Evolutionary conservation across 1,140 invertebrate genomes (phyloP).

Genomic region (Belonocnema kinseyi): DNA sequence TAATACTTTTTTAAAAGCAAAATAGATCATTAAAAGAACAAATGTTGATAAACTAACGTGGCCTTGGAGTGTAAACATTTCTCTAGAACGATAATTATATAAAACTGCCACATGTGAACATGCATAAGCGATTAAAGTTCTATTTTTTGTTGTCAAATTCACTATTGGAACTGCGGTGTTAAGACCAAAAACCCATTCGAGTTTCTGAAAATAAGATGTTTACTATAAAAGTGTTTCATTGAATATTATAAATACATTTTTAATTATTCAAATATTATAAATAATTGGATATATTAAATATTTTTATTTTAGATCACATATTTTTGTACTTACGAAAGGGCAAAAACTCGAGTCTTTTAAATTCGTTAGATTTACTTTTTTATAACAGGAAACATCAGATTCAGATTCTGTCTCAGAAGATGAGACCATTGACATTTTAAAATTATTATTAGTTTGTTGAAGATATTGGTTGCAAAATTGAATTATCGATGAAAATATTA

Average conservation of each 20-base stretch:
- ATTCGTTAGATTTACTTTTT: not conserved
- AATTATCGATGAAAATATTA: too few relatives aligned
- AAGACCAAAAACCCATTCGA: conserved; percentile 78
- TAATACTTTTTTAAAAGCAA: conserved; percentile 36
- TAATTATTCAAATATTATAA: not conserved
- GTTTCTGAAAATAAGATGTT: conserved; percentile 57
- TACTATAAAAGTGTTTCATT: too few relatives aligned
- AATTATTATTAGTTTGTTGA: too few relatives aligned
- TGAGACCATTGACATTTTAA: too few relatives aligned
- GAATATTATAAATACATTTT: too few relatives aligned
- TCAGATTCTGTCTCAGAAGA: too few relatives aligned
- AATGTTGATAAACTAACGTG: conserved; percentile 73
- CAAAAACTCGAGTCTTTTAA: not conserved
- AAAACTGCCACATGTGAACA: conserved; percentile 75
- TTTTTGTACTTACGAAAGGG: not conserved
- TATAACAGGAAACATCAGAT: too few relatives aligned
- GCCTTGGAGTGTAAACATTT: conserved; percentile 77
- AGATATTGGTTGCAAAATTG: too few relatives aligned
- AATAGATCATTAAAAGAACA: conserved; percentile 4
- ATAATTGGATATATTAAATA: not conserved
- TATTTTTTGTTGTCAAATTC: conserved; percentile 73
- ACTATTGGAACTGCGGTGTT: conserved; percentile 74
- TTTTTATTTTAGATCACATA: not conserved
- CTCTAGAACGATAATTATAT: conserved; percentile 75
- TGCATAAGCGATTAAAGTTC: conserved; percentile 74